Percentiles rank a stretch among this genome's conserved stretches.
These are phyloP conservation scores for Mustela erminea DNA, from an alignment of 2,797 vertebrate species.

Conservation along the genomic window DNA sequence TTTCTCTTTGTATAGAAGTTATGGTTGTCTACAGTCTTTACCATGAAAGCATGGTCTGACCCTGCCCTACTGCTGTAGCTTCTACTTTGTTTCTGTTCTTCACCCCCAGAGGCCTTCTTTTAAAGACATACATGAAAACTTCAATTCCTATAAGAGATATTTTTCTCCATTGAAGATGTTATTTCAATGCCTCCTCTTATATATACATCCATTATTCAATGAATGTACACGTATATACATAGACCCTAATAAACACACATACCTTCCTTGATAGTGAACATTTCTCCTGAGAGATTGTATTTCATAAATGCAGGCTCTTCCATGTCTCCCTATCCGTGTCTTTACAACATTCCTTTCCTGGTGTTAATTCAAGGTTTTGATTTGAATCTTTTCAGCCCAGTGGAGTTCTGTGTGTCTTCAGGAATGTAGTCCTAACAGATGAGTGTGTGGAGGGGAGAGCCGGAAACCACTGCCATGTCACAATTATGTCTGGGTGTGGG, in stretches of 20 bases:
- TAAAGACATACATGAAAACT: neutral
- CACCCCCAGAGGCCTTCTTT: neutral
- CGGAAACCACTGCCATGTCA: neutral
- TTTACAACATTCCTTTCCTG: slow-evolving; percentile 44
- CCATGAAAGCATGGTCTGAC: neutral
- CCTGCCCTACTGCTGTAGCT: neutral
- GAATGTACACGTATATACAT: too few relatives aligned
- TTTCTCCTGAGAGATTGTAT: neutral
- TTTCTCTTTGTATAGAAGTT: neutral
- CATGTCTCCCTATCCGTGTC: neutral
- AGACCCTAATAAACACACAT: neutral
- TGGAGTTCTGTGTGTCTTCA: slow-evolving; percentile 14
- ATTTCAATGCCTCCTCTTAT: neutral
- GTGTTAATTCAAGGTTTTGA: slow-evolving; percentile 66
- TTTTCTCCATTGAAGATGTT: neutral
- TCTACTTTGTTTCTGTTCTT: neutral
- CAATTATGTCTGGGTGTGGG: neutral
- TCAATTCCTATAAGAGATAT: neutral
- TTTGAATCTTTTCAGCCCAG: slow-evolving; percentile 52
- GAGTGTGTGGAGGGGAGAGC: neutral
- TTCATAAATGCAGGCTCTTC: slow-evolving; percentile 1
- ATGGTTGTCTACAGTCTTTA: neutral
- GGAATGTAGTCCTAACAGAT: slow-evolving; percentile 49
- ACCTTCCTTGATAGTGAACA: neutral
- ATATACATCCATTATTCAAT: neutral